Percentiles rank a stretch among this genome's conserved stretches.
Evolutionary conservation across 2,113 vertebrate genomes (phyloP).

Genomic region (Cochlearius cochlearius): DNA sequence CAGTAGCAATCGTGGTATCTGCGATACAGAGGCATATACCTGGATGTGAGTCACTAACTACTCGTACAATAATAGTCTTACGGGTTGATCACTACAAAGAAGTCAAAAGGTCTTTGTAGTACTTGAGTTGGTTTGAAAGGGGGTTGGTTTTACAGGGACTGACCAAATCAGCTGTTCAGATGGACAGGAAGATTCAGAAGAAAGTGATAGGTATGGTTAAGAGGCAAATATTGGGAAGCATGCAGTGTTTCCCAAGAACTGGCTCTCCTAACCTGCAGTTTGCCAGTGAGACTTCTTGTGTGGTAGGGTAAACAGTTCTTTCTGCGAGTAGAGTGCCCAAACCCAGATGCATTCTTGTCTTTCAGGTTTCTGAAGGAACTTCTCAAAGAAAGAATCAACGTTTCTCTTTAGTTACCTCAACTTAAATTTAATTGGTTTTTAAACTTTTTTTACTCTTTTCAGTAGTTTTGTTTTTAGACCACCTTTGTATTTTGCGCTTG

Average conservation of each 20-base stretch:
- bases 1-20: fast-evolving
- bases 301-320: not conserved
- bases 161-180: not conserved
- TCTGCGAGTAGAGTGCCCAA: not conserved
- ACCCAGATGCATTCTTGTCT: not conserved
- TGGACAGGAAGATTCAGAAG: not conserved
- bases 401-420: not conserved
- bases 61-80: not conserved
- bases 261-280: not conserved
- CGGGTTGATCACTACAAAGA: not conserved
- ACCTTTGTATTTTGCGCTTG: not conserved
- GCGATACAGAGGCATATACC: fast-evolving
- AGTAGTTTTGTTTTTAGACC: not conserved
- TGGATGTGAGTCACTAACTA: not conserved
- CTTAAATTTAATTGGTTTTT: not conserved
- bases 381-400: not conserved
- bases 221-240: not conserved
- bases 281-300: not conserved
- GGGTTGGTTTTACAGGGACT: not conserved
- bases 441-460: not conserved
- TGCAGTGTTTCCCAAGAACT: not conserved
- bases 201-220: not conserved
- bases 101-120: not conserved
- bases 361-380: not conserved
- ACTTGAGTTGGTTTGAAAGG: not conserved